Conservation (phyloP, 2,888 invertebrate species). For the Diogma glabrata region DNA sequence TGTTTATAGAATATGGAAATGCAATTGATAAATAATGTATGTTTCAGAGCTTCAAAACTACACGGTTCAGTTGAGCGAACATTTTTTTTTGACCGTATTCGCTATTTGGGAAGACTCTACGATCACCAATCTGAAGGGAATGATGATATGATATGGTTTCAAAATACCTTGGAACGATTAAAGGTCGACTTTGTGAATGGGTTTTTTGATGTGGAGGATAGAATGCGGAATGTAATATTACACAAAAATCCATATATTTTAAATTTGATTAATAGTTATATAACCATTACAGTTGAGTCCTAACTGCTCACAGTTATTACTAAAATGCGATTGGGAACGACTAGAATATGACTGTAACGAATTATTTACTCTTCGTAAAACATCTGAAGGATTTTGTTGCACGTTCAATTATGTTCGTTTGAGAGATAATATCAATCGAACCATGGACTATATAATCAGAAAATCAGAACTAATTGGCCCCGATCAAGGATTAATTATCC, state of each 20-base stretch:
- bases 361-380: constrained; percentile 38
- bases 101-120: constrained; percentile 20
- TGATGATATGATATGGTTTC: constrained; percentile 21
- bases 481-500: constrained; percentile 37
- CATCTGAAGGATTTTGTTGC: constrained; percentile 47
- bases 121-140: constrained; percentile 18
- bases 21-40: not conserved
- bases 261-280: no score
- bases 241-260: not conserved
- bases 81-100: constrained; percentile 12
- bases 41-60: not conserved
- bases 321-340: constrained; percentile 40
- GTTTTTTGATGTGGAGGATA: constrained; percentile 23
- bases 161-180: constrained; percentile 22
- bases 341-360: constrained; percentile 31
- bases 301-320: constrained; percentile 40
- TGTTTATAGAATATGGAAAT: not conserved
- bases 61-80: not conserved
- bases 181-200: constrained; percentile 22
- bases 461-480: constrained; percentile 25
- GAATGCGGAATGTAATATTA: constrained; percentile 19
- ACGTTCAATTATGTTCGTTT: constrained; percentile 36
- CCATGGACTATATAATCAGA: not conserved
- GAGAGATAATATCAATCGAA: not conserved
- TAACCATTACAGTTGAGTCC: constrained; percentile 25